A percentile compares a stretch with the other conserved stretches of the same genome.
phyloP scores from a whole-genome alignment of 2,888 invertebrate genomes.

The Dynastes tityus region DNA sequence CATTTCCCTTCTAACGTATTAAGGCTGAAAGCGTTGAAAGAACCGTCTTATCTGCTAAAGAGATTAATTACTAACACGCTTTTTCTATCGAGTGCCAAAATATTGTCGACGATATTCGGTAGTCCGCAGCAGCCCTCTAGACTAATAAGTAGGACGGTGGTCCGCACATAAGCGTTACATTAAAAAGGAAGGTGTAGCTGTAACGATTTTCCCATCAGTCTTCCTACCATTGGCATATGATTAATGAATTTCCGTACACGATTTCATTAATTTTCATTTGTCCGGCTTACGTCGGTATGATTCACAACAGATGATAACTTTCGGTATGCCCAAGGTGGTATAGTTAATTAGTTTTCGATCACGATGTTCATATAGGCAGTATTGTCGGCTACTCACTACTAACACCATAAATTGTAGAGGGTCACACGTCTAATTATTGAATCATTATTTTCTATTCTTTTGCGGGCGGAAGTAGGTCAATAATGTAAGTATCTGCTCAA shows the following conservation, averaged over 20 bases:
- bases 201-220: slow-evolving; percentile 61
- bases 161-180: slow-evolving; percentile 23
- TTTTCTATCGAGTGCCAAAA: slow-evolving; percentile 54
- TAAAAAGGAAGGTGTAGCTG: slow-evolving; percentile 9
- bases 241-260: slow-evolving; percentile 64
- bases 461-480: slow-evolving; percentile 14
- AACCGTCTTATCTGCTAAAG: slow-evolving; percentile 23
- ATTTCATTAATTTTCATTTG: slow-evolving; percentile 69
- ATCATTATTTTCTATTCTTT: slow-evolving; percentile 44
- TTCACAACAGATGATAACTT: slow-evolving; percentile 57
- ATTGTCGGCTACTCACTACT: slow-evolving; percentile 46
- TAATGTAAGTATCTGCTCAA: not conserved
- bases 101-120: slow-evolving; percentile 48
- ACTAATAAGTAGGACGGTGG: not conserved
- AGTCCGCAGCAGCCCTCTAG: not conserved
- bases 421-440: slow-evolving; percentile 33
- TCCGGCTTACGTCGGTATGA: slow-evolving; percentile 64
- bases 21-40: slow-evolving; percentile 29
- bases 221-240: slow-evolving; percentile 53
- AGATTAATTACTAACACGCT: slow-evolving; percentile 50
- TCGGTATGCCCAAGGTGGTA: slow-evolving; percentile 56
- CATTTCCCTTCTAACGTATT: not conserved
- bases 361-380: slow-evolving; percentile 40
- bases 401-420: slow-evolving; percentile 21
- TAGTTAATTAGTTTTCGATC: slow-evolving; percentile 64